Evolutionary conservation across 1,140 invertebrate species (phyloP).

Genomic region (Drosophila murphyi): DNA sequence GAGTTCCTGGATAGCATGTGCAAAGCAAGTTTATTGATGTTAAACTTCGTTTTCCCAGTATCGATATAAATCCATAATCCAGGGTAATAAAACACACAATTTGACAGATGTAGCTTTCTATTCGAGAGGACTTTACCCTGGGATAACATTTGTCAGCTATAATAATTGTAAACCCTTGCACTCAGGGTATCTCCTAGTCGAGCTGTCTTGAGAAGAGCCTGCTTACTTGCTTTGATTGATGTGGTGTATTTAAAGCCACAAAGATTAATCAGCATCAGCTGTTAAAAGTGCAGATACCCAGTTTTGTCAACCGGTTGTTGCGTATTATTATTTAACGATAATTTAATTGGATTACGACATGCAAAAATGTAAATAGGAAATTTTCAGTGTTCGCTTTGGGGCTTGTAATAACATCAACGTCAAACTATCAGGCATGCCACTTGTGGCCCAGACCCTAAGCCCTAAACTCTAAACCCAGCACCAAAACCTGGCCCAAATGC

Average conservation of each 20-base stretch:
- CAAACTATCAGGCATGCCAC: conserved; percentile 37
- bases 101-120: too few species aligned
- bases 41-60: too few species aligned
- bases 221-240: too few species aligned
- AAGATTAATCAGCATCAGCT: not conserved
- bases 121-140: too few species aligned
- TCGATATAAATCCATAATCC: too few species aligned
- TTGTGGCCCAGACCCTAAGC: conserved; percentile 14
- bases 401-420: conserved; percentile 28
- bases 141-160: too few species aligned
- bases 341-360: conserved; percentile 36
- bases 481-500: not conserved
- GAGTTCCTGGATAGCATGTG: too few species aligned
- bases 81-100: too few species aligned
- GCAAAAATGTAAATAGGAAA: conserved; percentile 14
- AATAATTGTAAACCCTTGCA: too few species aligned
- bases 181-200: too few species aligned
- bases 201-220: too few species aligned
- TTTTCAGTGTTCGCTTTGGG: conserved; percentile 18
- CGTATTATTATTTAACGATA: conserved; percentile 25
- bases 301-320: not conserved
- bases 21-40: too few species aligned
- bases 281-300: not conserved
- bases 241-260: not conserved
- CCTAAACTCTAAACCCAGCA: not conserved